Conservation (phyloP, 2,797 vertebrate genomes). For the Melanogrammus aeglefinus region DNA sequence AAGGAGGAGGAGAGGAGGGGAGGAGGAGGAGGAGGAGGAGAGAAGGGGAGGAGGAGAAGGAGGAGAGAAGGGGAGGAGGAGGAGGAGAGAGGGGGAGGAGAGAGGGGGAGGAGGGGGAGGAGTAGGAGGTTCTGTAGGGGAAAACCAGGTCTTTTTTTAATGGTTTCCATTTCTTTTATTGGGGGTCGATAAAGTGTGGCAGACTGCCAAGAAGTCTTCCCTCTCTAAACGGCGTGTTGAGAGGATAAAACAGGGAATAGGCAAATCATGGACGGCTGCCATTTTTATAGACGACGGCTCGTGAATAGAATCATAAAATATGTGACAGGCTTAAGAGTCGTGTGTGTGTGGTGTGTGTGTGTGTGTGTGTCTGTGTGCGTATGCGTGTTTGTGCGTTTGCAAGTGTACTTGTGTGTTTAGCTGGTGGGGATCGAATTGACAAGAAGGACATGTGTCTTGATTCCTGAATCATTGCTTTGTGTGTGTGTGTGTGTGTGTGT, state of each 20-base stretch:
- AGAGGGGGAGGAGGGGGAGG: no score
- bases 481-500: constrained; percentile 8
- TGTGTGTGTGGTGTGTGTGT: constrained; percentile 4
- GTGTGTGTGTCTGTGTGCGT: constrained; percentile 7
- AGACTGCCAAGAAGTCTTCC: constrained; percentile 20
- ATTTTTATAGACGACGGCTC: constrained; percentile 23
- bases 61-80: no score
- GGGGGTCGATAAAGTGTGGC: constrained; percentile 27
- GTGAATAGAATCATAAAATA: constrained; percentile 29
- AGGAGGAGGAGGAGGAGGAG: no score
- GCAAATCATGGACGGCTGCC: constrained; percentile 27
- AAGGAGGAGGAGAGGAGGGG: no score
- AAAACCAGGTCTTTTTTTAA: constrained; percentile 18
- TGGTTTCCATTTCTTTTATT: constrained; percentile 15
- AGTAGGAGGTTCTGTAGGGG: constrained; percentile 17
- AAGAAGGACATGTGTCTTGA: constrained; percentile 7
- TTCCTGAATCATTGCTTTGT: not conserved
- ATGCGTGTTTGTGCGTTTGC: constrained; percentile 8
- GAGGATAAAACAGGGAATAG: constrained; percentile 30
- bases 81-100: no score
- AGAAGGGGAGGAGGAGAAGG: no score
- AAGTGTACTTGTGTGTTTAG: constrained; percentile 3
- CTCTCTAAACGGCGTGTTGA: constrained; percentile 19
- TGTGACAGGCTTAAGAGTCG: not conserved
- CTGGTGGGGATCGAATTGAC: not conserved